Percentiles rank a stretch among this genome's conserved stretches.
phyloP scores from a whole-genome alignment of 2,797 vertebrate genomes.

The Microctenopoma steveboyesi region DNA sequence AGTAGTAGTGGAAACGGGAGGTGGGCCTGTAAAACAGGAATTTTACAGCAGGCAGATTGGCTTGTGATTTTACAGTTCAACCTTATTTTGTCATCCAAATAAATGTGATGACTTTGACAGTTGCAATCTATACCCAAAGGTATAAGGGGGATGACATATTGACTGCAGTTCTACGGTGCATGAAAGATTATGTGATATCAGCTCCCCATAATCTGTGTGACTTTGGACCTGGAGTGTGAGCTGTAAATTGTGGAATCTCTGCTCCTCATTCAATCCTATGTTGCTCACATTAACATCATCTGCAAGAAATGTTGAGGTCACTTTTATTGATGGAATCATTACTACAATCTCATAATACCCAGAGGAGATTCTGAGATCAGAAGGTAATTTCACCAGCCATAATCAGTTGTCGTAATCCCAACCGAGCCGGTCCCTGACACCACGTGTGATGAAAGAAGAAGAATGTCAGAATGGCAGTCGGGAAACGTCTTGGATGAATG shows the following conservation, averaged over 20 bases:
- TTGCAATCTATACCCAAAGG: neutral
- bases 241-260: neutral
- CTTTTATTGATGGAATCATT: conserved; percentile 60
- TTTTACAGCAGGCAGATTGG: neutral
- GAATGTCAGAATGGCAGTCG: conserved; percentile 25
- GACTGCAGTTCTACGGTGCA: neutral
- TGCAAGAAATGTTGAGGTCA: conserved; percentile 48
- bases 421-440: conserved; percentile 18
- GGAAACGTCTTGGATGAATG: conserved; percentile 62
- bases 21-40: neutral
- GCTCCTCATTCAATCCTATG: conserved; percentile 28
- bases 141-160: neutral
- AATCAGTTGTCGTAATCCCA: conserved; percentile 61
- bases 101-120: neutral
- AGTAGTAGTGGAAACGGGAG: neutral
- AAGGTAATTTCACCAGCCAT: conserved; percentile 51
- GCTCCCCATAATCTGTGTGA: neutral
- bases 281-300: conserved; percentile 33
- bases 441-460: conserved; percentile 38
- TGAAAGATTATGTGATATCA: neutral
- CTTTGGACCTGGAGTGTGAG: neutral
- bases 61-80: too few species aligned
- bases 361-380: conserved; percentile 26
- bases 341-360: conserved; percentile 58
- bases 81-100: too few species aligned